Conservation (phyloP, 1,140 invertebrate genomes). For the Drosophila orena region DNA sequence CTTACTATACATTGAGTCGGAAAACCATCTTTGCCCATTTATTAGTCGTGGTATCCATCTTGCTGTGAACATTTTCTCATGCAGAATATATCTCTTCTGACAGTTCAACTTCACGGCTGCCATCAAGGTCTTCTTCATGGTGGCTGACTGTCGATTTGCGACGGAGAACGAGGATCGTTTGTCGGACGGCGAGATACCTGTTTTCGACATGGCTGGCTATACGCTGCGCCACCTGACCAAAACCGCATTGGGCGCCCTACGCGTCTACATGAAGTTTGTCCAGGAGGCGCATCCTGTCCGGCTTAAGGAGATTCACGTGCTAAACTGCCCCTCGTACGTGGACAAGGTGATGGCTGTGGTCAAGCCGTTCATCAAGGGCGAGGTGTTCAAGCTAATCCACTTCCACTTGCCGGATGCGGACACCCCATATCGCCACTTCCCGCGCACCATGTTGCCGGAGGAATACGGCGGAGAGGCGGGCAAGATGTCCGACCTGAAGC, state of each 20-base stretch:
- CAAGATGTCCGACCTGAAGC: conserved; percentile 86
- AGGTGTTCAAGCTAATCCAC: conserved; percentile 86
- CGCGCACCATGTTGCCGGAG: conserved; percentile 87
- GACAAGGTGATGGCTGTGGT: conserved; percentile 88
- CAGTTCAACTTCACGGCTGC: conserved; percentile 88
- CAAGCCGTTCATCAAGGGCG: conserved; percentile 89
- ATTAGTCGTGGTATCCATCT: background rate
- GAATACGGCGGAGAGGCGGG: conserved; percentile 89
- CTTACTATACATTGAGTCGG: no score
- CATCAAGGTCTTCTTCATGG: conserved; percentile 89
- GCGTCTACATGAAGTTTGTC: conserved; percentile 89
- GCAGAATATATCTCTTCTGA: conserved; percentile 33
- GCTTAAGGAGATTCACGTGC: conserved; percentile 90
- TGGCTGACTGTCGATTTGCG: conserved; percentile 88
- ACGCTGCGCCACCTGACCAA: conserved; percentile 88
- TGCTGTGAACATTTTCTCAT: background rate
- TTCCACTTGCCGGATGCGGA: conserved; percentile 88
- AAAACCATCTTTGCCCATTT: background rate
- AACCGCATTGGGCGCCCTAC: conserved; percentile 87
- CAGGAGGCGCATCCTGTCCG: conserved; percentile 91
- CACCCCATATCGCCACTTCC: conserved; percentile 87
- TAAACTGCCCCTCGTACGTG: conserved; percentile 88
- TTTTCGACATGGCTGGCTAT: conserved; percentile 89
- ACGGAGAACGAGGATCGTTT: conserved; percentile 59
- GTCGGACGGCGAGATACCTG: conserved; percentile 88